These are phyloP conservation scores for Uropetala carovei DNA, from an alignment of 2,888 invertebrate species.

Conservation along the genomic window DNA sequence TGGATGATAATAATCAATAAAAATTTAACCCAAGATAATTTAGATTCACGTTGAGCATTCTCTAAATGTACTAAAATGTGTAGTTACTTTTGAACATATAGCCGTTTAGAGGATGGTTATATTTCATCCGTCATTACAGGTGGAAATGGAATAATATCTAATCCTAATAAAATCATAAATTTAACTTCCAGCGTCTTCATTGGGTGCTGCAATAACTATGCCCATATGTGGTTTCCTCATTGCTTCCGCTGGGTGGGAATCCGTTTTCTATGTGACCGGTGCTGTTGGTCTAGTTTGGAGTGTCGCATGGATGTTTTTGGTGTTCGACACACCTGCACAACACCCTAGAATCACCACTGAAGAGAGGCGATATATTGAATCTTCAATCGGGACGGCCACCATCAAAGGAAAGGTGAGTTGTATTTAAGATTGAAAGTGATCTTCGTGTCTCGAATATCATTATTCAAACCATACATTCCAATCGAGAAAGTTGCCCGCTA, in stretches of 20 bases:
- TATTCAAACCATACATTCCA: background rate
- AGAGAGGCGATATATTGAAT: constrained; percentile 85
- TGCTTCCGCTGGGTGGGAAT: constrained; percentile 89
- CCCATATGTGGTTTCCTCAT: constrained; percentile 91
- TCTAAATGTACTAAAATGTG: no score
- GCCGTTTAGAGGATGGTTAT: no score
- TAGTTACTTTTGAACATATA: no score
- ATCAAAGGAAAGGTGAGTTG: constrained; percentile 78
- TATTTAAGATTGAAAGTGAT: background rate
- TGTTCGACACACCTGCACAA: constrained; percentile 88
- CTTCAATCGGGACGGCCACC: constrained; percentile 81
- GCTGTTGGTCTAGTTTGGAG: constrained; percentile 88
- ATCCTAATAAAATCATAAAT: no score
- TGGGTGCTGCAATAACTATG: constrained; percentile 94
- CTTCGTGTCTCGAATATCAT: background rate
- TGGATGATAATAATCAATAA: no score
- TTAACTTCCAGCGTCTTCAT: constrained; percentile 83
- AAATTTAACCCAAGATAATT: no score
- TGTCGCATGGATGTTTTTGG: constrained; percentile 86
- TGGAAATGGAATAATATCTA: no score
- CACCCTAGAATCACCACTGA: constrained; percentile 88
- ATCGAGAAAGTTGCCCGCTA: background rate
- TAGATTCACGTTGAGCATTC: no score
- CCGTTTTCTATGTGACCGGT: constrained; percentile 92
- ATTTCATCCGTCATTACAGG: no score